Evolutionary conservation across 1,140 invertebrate genomes (phyloP), one percentile per base, ranked within the genome.

Genomic region (Drosophila ogumai): DNA sequence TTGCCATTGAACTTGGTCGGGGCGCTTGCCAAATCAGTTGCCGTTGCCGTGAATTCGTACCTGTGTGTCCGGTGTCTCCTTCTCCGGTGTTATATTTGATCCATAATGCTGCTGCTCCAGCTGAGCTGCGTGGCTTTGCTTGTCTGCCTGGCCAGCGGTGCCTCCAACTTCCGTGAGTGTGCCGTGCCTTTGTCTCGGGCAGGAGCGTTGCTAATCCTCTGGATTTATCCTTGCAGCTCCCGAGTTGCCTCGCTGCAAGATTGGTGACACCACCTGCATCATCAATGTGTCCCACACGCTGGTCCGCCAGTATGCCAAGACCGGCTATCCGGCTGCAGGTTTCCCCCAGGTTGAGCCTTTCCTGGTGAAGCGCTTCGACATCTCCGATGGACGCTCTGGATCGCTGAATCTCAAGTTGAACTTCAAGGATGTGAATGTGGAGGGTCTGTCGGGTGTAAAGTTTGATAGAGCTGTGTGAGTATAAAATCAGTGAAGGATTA

Each of bases 1-100:
- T 92, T 92, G 90, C 75, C 91, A 92, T 92, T 92, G 91, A 92
- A 92, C 91, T 82, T 90, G 91, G 84, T 81, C 85, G 82, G 82
- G 80, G 86, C 84, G 82, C 82, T 91, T 81, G 85, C 85, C 69
- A 85, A 90, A 75, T 67, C 28, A 54, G 19, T 15, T 15, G 50
- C 12, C 17, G 50, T 54, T 22, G 50, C 32, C 50, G 59, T 61
- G 54, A 66, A 49, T 75, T 74, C 31, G 46, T n/a, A 41, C 22
- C 46, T 34, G 12, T 25, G 34, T 36, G 19, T 49, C 36, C 34
- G n/a, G 34, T 41, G 28, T 49, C 31, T 40, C 13, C 28, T 12
- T 17, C 1, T 36, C 6, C 43, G 8, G 40, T 41, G 6, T 13
- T n/a, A 10, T 32, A 13, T 10, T 40, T 28, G 3, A 36, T 36